phyloP scores from a whole-genome alignment of 2,113 vertebrate genomes.

The Macaca mulatta region DNA sequence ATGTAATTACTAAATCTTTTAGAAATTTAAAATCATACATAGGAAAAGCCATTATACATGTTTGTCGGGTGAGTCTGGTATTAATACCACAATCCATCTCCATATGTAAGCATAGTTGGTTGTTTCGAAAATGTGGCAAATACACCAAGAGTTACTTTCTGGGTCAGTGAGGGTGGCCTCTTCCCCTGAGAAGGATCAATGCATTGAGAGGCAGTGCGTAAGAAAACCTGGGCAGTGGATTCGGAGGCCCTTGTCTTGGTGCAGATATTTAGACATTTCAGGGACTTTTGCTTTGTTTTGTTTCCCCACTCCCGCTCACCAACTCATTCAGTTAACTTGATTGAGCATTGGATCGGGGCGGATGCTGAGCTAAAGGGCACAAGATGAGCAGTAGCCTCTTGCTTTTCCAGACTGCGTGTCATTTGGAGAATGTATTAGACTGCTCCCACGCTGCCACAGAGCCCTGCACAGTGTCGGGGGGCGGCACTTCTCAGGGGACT shows the following conservation, averaged over 20 bases:
- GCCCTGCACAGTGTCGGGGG: rapidly evolving
- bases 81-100: neutral
- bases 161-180: neutral
- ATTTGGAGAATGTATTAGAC: neutral
- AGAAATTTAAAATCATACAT: neutral
- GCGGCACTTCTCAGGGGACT: too few species aligned
- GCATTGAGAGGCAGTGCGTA: rapidly evolving
- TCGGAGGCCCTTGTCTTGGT: rapidly evolving
- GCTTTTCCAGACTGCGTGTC: rapidly evolving
- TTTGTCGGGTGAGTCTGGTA: neutral
- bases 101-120: neutral
- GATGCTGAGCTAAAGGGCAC: too few species aligned
- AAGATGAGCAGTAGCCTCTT: rapidly evolving
- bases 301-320: too few species aligned
- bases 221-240: rapidly evolving
- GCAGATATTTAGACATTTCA: neutral
- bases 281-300: neutral
- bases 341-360: rapidly evolving
- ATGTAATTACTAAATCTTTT: neutral
- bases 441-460: rapidly evolving
- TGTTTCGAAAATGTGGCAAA: neutral
- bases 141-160: neutral
- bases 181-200: too few species aligned
- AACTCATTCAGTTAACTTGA: neutral
- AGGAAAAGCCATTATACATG: neutral